phyloP scores from a whole-genome alignment of 92 coral and sea anemone species.

The Epizoanthus ramosus region DNA sequence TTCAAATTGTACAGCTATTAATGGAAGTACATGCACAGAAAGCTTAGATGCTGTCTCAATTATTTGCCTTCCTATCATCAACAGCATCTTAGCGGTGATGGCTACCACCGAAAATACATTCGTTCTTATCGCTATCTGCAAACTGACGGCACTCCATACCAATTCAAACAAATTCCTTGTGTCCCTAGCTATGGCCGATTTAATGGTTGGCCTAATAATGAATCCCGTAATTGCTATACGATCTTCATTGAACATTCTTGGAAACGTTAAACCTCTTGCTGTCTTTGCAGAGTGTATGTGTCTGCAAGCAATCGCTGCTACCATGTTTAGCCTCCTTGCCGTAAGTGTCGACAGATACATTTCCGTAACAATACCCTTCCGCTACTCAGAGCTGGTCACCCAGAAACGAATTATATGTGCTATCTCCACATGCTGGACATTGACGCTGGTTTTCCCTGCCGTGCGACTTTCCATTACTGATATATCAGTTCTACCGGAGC shows the following conservation, averaged over 20 bases:
- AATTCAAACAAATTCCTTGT: background rate
- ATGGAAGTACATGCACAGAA: background rate
- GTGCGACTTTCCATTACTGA: background rate
- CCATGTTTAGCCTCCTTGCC: background rate
- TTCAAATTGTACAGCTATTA: background rate
- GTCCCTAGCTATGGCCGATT: slow-evolving; percentile 9
- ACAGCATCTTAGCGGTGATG: slow-evolving; percentile 1
- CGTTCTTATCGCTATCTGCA: background rate
- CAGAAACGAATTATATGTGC: background rate
- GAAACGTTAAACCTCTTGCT: background rate
- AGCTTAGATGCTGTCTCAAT: background rate
- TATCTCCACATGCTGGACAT: background rate
- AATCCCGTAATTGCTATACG: background rate
- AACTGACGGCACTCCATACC: background rate
- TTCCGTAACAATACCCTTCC: background rate
- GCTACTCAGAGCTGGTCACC: background rate
- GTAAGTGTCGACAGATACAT: slow-evolving; percentile 9
- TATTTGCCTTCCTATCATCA: background rate
- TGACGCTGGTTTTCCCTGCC: background rate
- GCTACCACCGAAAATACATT: background rate
- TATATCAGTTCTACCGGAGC: background rate
- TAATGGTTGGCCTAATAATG: slow-evolving; percentile 14
- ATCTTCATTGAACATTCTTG: background rate
- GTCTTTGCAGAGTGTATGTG: background rate
- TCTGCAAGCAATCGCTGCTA: background rate